Percentiles rank a stretch among this genome's conserved stretches.
These are phyloP conservation scores for Trachurus trachurus DNA, from an alignment of 2,797 vertebrate species.

Conservation along the genomic window DNA sequence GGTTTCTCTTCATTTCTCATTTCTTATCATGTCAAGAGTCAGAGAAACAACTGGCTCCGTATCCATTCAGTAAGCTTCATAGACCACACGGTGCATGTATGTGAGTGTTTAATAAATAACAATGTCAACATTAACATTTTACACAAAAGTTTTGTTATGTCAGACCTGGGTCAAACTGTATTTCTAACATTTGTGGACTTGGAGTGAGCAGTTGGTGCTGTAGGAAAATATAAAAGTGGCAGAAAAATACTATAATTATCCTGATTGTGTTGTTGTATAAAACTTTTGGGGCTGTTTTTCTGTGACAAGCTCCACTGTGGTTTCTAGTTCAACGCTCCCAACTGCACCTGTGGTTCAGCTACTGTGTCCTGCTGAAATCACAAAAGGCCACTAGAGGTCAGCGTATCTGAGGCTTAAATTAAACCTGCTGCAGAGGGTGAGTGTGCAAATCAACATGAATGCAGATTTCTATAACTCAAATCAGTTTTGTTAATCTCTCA, in stretches of 20 bases:
- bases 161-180: slow-evolving; percentile 71
- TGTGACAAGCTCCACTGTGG: slow-evolving; percentile 25
- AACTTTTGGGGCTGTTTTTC: slow-evolving; percentile 18
- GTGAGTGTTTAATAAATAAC: slow-evolving; percentile 99
- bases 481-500: not conserved
- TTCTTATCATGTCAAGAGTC: slow-evolving; percentile 10
- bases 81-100: slow-evolving; percentile 75
- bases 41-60: slow-evolving; percentile 3
- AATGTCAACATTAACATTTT: slow-evolving; percentile 77
- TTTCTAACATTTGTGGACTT: slow-evolving; percentile 29
- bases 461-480: not conserved
- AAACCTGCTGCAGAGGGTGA: not conserved
- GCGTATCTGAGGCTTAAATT: not conserved
- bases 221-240: slow-evolving; percentile 16
- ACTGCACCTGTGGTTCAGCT: slow-evolving; percentile 9
- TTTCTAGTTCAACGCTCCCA: slow-evolving; percentile 35
- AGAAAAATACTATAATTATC: slow-evolving; percentile 33
- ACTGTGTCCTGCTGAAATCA: not conserved
- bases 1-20: slow-evolving; percentile 31
- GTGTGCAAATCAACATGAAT: not conserved
- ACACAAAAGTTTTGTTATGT: slow-evolving; percentile 64
- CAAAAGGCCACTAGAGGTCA: slow-evolving; percentile 1
- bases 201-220: slow-evolving; percentile 5
- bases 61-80: slow-evolving; percentile 31
- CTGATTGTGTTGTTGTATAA: slow-evolving; percentile 31